Evolutionary conservation across 2,797 vertebrate species (phyloP), one percentile per base, ranked within the genome.

Genomic region (Sparus aurata): DNA sequence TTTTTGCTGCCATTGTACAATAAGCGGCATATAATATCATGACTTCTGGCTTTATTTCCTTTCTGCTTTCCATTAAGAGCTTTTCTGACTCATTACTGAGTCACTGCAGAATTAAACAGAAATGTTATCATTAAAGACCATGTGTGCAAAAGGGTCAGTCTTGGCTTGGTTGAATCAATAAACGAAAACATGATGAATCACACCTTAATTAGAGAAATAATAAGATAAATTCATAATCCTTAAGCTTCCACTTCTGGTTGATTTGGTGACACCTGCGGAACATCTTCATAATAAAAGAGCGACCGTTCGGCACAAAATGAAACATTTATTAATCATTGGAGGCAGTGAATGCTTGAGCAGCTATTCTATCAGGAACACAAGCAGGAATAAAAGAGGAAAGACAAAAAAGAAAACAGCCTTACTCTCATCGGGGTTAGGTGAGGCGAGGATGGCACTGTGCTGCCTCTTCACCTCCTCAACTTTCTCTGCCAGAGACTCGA

Each of bases 401-500:
- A 59, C 4, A 58, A 64, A 61, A 16, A 58, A 34, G 30, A 12
- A 75, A 69, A 46, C n/a, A 72, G 66, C 45, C 91, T 91, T 91
- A 94, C 93, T 92, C 67, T 94, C 92, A 0, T 99, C 97, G 0
- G 98, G 97, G 85, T 98, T 98, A 23, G 98, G 97, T 0, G 98
- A 96, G 34, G 97, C 97, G 0, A 99, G 96, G 85, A 99, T 98
- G 92, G 97, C 97, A 0, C 97, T 98, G 92, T 99, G 98, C 86
- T 98, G 98, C 92, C 97, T 95, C 90, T 99, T 99, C 89, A 99
- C 97, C 93, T 99, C 98, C 79, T 98, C 97, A 72, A 99, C 98
- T 0, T 98, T 99, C 91, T 99, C 98, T 0, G 97, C 95, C 74
- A 99, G 95, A 75, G 97, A 96, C 88, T 98, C 97, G 2, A 98